Conservation (phyloP, 64 coral and sea anemone genomes). For the Stichodactyla mertensii region DNA sequence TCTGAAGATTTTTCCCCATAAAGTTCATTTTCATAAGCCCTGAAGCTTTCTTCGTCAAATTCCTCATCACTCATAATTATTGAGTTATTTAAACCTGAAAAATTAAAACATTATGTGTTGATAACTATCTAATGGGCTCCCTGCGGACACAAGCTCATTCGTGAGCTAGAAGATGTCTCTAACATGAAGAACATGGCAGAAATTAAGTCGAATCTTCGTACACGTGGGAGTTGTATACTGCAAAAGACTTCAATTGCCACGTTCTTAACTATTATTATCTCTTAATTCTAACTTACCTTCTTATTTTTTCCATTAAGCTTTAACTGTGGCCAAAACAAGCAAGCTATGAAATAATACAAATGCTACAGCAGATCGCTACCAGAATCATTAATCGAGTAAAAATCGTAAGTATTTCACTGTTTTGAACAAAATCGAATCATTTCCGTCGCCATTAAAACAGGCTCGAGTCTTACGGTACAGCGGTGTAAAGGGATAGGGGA, state of each 20-base stretch:
- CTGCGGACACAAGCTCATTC: no score
- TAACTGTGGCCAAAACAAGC: background rate
- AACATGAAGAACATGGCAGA: no score
- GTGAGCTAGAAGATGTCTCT: no score
- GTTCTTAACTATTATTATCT: no score
- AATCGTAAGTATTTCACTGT: background rate
- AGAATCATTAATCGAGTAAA: background rate
- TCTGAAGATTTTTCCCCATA: conserved; percentile 30
- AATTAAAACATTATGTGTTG: no score
- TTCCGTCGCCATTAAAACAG: background rate
- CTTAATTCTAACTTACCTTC: background rate
- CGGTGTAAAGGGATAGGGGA: background rate
- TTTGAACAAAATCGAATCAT: background rate
- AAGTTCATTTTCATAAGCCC: conserved; percentile 47
- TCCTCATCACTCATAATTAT: no score
- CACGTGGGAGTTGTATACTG: no score
- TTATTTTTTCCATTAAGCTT: background rate
- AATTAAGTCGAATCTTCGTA: no score
- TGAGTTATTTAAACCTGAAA: no score
- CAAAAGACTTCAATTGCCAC: no score
- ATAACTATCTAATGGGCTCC: no score
- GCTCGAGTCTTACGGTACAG: background rate
- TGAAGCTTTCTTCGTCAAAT: conserved; percentile 46
- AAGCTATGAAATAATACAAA: background rate
- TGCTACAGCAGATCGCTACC: background rate